Conservation (phyloP, 2,888 invertebrate genomes). For the Ophonus ardosiacus region DNA sequence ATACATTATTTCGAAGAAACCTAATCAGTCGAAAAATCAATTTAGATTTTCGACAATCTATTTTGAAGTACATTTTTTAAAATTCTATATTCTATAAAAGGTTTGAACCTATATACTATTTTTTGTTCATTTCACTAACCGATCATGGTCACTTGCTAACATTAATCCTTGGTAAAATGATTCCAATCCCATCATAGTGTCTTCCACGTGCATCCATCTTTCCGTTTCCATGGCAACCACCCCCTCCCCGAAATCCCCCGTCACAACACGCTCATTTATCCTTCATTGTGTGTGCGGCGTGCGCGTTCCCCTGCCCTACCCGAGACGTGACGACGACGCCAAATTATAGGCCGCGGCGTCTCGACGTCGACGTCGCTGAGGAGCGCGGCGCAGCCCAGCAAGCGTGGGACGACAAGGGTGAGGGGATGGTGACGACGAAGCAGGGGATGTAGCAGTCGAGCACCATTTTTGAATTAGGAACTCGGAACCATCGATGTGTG, state of each 20-base stretch:
- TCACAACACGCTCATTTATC: slow-evolving; percentile 57
- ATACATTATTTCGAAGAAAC: no score
- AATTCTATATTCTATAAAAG: no score
- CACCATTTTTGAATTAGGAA: slow-evolving; percentile 64
- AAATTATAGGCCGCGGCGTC: slow-evolving; percentile 67
- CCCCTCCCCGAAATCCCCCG: slow-evolving; percentile 24
- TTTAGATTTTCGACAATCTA: no score
- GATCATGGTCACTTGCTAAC: no score
- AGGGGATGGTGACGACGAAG: slow-evolving; percentile 59
- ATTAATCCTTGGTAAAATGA: no score
- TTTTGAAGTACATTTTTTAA: no score
- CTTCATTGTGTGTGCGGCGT: slow-evolving; percentile 68
- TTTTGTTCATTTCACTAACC: no score
- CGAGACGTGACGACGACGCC: slow-evolving; percentile 63
- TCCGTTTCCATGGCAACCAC: slow-evolving; percentile 28
- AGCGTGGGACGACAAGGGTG: no score
- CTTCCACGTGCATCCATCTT: neutral
- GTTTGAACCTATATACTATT: no score
- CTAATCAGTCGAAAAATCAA: no score
- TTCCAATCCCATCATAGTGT: no score
- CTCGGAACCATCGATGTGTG: slow-evolving; percentile 63
- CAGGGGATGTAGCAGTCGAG: slow-evolving; percentile 51
- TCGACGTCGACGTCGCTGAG: slow-evolving; percentile 60
- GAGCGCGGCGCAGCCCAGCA: neutral
- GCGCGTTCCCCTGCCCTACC: slow-evolving; percentile 71